A percentile compares a stretch with the other conserved stretches of the same genome.
Evolutionary conservation across 2,113 vertebrate genomes (phyloP).

Genomic region (Ranitomeya imitator): DNA sequence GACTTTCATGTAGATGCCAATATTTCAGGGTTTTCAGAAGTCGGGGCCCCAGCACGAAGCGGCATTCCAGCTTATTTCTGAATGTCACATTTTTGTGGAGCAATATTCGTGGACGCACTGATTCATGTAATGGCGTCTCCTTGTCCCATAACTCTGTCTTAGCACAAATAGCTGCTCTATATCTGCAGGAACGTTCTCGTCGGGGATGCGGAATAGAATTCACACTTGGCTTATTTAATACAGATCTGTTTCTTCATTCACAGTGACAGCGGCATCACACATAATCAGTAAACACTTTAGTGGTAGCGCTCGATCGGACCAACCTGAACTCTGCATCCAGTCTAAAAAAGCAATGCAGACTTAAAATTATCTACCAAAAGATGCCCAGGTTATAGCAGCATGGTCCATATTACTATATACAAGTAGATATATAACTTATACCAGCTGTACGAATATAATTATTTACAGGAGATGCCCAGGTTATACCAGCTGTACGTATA

Average conservation of each 20-base stretch:
- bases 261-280: slow-evolving; percentile 17
- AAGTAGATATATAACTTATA: background rate
- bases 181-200: slow-evolving; percentile 14
- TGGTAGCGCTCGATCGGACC: background rate
- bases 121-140: background rate
- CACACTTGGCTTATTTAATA: slow-evolving; percentile 2
- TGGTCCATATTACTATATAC: background rate
- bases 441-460: background rate
- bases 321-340: background rate
- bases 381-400: background rate
- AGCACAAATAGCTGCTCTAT: background rate
- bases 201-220: slow-evolving; percentile 1
- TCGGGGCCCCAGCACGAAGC: background rate
- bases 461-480: background rate
- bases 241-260: slow-evolving; percentile 22
- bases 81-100: background rate
- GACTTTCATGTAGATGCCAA: background rate
- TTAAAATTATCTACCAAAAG: background rate
- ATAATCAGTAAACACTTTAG: slow-evolving; percentile 20
- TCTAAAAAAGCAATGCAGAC: background rate
- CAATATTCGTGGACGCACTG: background rate
- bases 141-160: slow-evolving; percentile 1
- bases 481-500: background rate
- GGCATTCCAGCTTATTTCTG: background rate
- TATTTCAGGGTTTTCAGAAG: background rate